Conservation (phyloP, 2,797 vertebrate genomes). For the Enteromius treurensis region DNA sequence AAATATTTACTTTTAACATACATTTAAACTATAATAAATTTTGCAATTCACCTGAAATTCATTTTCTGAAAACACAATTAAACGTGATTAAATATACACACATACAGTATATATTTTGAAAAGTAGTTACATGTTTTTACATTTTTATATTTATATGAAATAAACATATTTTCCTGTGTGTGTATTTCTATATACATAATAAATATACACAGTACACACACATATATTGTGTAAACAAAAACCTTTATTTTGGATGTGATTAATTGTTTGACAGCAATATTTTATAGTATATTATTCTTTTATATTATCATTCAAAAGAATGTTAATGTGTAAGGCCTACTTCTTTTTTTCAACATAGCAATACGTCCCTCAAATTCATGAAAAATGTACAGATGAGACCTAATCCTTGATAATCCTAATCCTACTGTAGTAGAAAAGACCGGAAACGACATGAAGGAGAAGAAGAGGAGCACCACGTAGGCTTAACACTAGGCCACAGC, state of each 20-base stretch:
- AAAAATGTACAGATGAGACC: not conserved
- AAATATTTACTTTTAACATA: not conserved
- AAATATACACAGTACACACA: too few species aligned
- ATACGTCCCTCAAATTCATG: not conserved
- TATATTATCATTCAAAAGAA: not conserved
- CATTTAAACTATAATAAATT: not conserved
- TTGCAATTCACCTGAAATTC: not conserved
- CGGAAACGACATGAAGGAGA: not conserved
- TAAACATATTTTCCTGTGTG: too few species aligned
- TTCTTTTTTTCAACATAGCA: not conserved
- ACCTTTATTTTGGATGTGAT: too few species aligned
- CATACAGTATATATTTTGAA: too few species aligned
- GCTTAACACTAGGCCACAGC: not conserved
- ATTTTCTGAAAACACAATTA: not conserved
- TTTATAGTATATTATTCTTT: too few species aligned
- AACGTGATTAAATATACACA: too few species aligned
- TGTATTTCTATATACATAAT: too few species aligned
- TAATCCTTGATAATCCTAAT: not conserved
- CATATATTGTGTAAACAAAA: too few species aligned
- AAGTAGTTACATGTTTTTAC: too few species aligned
- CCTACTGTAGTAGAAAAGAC: not conserved
- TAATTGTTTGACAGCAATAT: too few species aligned
- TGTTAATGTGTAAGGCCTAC: not conserved
- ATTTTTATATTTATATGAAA: too few species aligned
- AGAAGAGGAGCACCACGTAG: not conserved